phyloP scores from a whole-genome alignment of 2,797 vertebrate species.

The Darevskia nairensis region DNA sequence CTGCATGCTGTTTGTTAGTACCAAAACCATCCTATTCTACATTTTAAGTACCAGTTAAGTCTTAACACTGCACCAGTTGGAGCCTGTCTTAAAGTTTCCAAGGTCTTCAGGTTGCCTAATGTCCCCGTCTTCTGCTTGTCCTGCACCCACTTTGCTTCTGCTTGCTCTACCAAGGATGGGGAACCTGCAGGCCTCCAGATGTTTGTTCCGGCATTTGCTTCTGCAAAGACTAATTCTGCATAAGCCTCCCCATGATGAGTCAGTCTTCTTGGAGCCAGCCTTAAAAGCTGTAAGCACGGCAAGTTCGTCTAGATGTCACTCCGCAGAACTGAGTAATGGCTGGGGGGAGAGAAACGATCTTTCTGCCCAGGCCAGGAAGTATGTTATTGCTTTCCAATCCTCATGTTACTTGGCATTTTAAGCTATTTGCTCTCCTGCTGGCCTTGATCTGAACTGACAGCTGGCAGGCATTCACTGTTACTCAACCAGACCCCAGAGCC shows the following conservation, averaged over 20 bases:
- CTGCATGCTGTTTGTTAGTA: background rate
- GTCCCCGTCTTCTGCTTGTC: no score
- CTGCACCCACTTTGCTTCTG: background rate
- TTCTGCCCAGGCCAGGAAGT: background rate
- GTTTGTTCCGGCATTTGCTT: no score
- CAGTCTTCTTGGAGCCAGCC: background rate
- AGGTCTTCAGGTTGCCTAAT: background rate
- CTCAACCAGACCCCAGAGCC: background rate
- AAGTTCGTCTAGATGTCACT: background rate
- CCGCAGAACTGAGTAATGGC: no score
- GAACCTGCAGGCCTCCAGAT: background rate
- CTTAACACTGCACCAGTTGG: background rate
- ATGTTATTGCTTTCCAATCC: background rate
- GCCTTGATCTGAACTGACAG: background rate
- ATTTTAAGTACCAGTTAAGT: background rate
- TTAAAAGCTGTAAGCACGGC: background rate
- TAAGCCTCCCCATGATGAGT: background rate
- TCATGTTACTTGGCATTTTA: background rate
- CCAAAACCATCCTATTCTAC: conserved; percentile 17
- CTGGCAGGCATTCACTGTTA: conserved; percentile 1
- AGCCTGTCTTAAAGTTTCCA: background rate
- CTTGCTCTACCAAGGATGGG: background rate
- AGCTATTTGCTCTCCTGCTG: background rate
- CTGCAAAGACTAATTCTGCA: background rate
- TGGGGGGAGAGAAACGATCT: background rate